Conservation (phyloP, 92 coral and sea anemone genomes). For the Montipora capitata region DNA sequence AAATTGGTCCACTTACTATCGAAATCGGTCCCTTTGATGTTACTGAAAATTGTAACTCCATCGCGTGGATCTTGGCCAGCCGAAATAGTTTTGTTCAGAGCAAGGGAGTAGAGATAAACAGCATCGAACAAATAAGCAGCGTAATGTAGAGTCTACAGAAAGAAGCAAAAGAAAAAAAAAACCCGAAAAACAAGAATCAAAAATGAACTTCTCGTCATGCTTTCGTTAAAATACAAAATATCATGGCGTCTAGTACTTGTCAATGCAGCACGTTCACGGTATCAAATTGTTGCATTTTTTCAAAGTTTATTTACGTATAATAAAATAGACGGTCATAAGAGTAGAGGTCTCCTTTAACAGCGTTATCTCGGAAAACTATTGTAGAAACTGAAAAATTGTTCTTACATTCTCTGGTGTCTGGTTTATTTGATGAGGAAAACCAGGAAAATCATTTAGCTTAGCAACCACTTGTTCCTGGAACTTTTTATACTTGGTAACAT, state of each 20-base stretch:
- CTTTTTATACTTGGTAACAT: constrained; percentile 64
- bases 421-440: neutral
- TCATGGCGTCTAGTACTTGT: no score
- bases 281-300: no score
- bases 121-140: constrained; percentile 87
- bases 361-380: no score
- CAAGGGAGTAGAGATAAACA: constrained; percentile 84
- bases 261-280: no score
- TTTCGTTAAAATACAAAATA: no score
- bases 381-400: neutral
- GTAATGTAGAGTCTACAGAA: constrained; percentile 55
- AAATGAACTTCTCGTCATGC: no score
- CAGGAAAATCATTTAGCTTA: constrained; percentile 48
- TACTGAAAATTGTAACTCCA: constrained; percentile 66
- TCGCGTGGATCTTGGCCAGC: constrained; percentile 70
- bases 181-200: no score
- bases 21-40: constrained; percentile 65
- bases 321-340: no score
- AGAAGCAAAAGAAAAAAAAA: neutral
- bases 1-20: constrained; percentile 61
- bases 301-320: no score
- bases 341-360: no score
- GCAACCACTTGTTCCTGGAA: constrained; percentile 66
- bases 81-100: constrained; percentile 81
- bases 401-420: neutral